phyloP scores from a whole-genome alignment of 37 sponge, comb jelly and placozoan species.

The Bolinopsis microptera region DNA sequence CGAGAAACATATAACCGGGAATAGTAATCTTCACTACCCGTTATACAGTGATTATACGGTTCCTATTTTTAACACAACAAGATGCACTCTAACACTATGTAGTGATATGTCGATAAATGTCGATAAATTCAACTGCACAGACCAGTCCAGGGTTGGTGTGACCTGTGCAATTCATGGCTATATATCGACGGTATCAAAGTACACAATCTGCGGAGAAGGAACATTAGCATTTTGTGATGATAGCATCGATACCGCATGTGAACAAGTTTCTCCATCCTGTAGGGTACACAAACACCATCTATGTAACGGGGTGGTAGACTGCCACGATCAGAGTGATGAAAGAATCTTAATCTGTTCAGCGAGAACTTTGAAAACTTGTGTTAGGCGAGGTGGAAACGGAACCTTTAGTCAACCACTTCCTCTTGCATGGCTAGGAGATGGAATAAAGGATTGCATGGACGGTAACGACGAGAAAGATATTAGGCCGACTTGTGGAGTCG shows the following conservation, averaged over 20 bases:
- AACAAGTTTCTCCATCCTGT: neutral
- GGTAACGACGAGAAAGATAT: neutral
- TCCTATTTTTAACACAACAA: no score
- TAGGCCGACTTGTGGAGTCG: neutral
- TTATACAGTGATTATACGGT: no score
- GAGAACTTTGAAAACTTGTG: neutral
- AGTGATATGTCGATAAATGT: no score
- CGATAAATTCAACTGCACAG: neutral
- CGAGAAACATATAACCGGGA: no score
- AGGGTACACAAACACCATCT: neutral
- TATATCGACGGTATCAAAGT: neutral
- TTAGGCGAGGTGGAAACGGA: neutral
- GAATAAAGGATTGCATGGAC: neutral
- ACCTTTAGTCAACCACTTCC: neutral
- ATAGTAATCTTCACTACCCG: no score
- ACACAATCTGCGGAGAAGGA: neutral
- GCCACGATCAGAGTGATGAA: neutral
- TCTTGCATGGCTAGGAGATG: neutral
- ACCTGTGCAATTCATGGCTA: neutral
- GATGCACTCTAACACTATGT: no score
- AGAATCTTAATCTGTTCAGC: neutral
- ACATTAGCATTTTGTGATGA: neutral
- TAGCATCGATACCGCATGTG: neutral
- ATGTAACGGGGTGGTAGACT: neutral
- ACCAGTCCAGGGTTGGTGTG: neutral